Conservation (phyloP, 2,113 vertebrate species). For the Stictonetta naevosa region DNA sequence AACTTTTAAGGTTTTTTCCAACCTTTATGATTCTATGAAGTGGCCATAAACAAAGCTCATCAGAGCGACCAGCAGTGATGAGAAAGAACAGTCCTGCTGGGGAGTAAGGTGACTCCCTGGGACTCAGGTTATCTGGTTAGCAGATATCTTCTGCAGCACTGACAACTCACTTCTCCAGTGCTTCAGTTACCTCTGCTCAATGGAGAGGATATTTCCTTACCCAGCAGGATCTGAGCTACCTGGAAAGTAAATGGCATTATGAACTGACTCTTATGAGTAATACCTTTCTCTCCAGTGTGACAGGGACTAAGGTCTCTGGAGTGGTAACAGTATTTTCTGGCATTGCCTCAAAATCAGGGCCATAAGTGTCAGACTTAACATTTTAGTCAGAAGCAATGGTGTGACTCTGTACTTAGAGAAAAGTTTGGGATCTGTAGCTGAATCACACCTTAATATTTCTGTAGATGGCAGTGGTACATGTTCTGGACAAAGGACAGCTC, state of each 20-base stretch:
- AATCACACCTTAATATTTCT: background rate
- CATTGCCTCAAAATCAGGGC: background rate
- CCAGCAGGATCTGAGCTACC: background rate
- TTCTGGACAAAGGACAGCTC: background rate
- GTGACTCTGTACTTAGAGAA: background rate
- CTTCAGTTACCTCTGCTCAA: background rate
- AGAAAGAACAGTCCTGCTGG: background rate
- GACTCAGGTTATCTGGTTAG: background rate
- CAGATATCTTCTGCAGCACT: background rate
- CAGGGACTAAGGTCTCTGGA: background rate
- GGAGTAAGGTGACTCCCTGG: background rate
- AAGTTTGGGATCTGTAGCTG: background rate
- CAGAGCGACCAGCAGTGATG: background rate
- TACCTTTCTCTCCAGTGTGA: background rate
- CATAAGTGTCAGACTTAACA: background rate
- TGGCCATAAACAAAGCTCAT: background rate
- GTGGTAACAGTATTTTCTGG: background rate
- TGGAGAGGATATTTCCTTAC: background rate
- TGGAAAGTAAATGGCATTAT: background rate
- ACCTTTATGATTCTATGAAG: background rate
- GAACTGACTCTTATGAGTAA: background rate
- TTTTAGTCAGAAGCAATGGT: background rate
- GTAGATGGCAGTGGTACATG: conserved; percentile 6
- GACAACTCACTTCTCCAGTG: background rate
- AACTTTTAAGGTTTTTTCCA: background rate